A percentile compares a stretch with the other conserved stretches of the same genome.
These are phyloP conservation scores for Anser brachyrhynchus DNA, from an alignment of 2,113 vertebrate species.

Conservation along the genomic window DNA sequence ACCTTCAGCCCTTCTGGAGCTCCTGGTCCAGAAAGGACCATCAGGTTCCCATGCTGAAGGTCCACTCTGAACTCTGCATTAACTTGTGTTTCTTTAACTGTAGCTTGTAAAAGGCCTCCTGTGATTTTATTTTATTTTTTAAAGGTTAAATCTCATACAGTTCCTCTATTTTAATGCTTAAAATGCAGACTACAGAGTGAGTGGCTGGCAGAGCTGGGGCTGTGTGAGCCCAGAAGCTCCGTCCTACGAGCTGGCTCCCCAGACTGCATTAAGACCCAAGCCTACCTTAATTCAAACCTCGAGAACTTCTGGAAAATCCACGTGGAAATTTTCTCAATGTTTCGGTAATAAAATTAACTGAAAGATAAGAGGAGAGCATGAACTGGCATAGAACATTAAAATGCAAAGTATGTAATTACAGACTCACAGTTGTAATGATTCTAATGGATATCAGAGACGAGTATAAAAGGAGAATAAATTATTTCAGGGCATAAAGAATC, in stretches of 20 bases:
- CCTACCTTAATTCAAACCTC: background rate
- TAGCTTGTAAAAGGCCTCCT: background rate
- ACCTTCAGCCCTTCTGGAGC: too few relatives aligned
- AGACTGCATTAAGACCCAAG: background rate
- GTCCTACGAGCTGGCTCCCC: background rate
- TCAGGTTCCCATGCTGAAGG: too few relatives aligned
- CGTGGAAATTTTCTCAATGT: background rate
- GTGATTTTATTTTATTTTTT: background rate
- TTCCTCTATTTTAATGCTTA: background rate
- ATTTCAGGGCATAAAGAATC: slow-evolving; percentile 55
- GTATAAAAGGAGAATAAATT: slow-evolving; percentile 56
- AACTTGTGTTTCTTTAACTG: background rate
- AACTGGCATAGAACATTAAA: slow-evolving; percentile 30
- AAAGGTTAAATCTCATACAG: background rate
- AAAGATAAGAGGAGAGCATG: slow-evolving; percentile 37
- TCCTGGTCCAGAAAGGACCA: too few relatives aligned
- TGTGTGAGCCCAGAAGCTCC: background rate
- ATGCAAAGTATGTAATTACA: slow-evolving; percentile 57
- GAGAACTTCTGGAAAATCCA: slow-evolving; percentile 1
- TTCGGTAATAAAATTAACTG: slow-evolving; percentile 31
- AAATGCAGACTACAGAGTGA: background rate
- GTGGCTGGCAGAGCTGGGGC: background rate
- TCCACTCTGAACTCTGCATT: too few relatives aligned
- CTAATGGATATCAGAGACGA: slow-evolving; percentile 59
- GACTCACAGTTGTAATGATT: slow-evolving; percentile 49